A percentile compares a stretch with the other conserved stretches of the same genome.
Conservation (phyloP, 2,888 invertebrate genomes). For the Hypselothyrea guttata region DNA sequence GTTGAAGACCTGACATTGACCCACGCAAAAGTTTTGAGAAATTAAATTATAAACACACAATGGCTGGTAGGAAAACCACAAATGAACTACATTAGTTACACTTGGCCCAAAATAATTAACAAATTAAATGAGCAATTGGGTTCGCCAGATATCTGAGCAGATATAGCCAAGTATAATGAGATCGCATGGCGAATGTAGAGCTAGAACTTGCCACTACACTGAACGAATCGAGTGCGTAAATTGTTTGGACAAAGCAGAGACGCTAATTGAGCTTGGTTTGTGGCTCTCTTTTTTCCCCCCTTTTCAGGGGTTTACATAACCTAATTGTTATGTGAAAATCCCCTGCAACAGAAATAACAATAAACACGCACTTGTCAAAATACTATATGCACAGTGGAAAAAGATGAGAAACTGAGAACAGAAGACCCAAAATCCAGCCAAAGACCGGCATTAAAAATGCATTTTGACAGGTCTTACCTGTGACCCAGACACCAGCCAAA, state of each 20-base stretch:
- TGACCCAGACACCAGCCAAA: no score
- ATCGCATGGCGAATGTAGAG: constrained; percentile 43
- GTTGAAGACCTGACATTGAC: constrained; percentile 62
- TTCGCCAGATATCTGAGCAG: constrained; percentile 15
- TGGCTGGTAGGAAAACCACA: constrained; percentile 47
- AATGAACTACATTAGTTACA: constrained; percentile 74
- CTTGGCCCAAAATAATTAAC: constrained; percentile 65
- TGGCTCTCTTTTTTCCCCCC: not conserved
- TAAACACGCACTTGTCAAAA: constrained; percentile 71
- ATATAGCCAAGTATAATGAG: constrained; percentile 38
- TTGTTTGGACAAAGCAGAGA: constrained; percentile 21
- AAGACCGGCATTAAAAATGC: constrained; percentile 51
- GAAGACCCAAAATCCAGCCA: constrained; percentile 10
- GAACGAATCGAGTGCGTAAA: constrained; percentile 19
- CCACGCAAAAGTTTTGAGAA: constrained; percentile 59
- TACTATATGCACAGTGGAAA: constrained; percentile 29
- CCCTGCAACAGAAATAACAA: constrained; percentile 46
- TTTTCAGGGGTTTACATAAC: constrained; percentile 55
- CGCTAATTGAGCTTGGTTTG: constrained; percentile 69
- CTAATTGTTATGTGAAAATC: constrained; percentile 75
- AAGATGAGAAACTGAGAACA: constrained; percentile 3
- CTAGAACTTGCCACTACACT: not conserved
- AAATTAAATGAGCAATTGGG: constrained; percentile 67
- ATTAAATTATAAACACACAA: constrained; percentile 23
- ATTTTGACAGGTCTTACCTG: constrained; percentile 60